phyloP scores from a whole-genome alignment of 2,888 invertebrate genomes.

The Scaptodrosophila latifasciaeformis region DNA sequence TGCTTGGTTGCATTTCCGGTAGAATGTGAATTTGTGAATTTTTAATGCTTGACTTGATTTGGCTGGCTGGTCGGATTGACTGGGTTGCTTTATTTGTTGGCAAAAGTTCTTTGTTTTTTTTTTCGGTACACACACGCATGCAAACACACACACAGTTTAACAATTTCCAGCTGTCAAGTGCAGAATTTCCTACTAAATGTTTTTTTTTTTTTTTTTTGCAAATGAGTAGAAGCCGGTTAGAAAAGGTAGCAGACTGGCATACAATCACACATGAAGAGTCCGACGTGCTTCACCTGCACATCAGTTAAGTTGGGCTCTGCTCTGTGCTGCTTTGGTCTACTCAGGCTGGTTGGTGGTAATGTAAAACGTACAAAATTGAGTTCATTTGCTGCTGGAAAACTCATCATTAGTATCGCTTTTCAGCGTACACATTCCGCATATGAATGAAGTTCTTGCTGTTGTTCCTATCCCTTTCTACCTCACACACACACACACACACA shows the following conservation, averaged over 20 bases:
- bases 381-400: conserved; percentile 63
- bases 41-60: neutral
- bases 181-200: conserved; percentile 2
- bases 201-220: conserved; percentile 5
- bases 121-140: neutral
- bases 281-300: too few species aligned
- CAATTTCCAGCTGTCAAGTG: conserved; percentile 61
- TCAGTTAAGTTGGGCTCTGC: too few species aligned
- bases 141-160: conserved; percentile 8
- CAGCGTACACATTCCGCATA: conserved; percentile 53
- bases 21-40: neutral
- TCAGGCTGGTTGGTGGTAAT: conserved; percentile 33
- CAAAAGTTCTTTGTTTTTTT: conserved; percentile 1
- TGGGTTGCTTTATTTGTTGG: conserved; percentile 8
- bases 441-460: conserved; percentile 40
- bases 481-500: conserved; percentile 19
- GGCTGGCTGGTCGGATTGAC: conserved; percentile 1
- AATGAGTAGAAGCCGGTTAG: neutral
- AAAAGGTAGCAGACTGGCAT: neutral
- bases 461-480: neutral
- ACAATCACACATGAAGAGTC: neutral
- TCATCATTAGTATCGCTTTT: conserved; percentile 73
- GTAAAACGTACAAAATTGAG: conserved; percentile 64
- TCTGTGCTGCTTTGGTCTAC: neutral
- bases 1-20: neutral